Evolutionary conservation across 2,797 vertebrate species (phyloP), one percentile per base, ranked within the genome.

Genomic region (Girardinus metallicus): DNA sequence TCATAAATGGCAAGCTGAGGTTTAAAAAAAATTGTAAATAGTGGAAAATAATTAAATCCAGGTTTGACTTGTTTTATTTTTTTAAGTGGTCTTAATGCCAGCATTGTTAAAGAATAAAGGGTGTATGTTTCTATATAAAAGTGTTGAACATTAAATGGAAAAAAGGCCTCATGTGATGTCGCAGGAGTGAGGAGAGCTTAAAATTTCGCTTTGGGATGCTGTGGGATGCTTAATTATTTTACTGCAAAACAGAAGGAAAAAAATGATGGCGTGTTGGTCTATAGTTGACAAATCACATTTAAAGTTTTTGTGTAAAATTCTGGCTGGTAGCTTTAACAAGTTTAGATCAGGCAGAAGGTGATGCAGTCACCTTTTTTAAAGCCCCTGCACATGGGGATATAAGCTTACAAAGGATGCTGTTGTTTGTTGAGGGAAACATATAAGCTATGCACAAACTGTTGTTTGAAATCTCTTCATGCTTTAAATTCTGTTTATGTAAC

Each of bases 401-500:
- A 4, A 71, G 26, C 41, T 15, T 44, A 44, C 41, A 71, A 71
- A 71, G 68, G 39, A 43, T 77, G 85, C 87, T 83, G 89, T 87
- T 92, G 92, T 93, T 91, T 89, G 66, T 53, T 80, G 21, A 12
- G 77, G 81, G 72, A 15, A 80, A 82, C 83, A 76, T 29, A 43
- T 44, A 44, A 71, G 74, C 76, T 68, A 80, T 78, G 80, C 83
- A 79, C 82, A 78, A 84, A 76, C 81, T 77, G 76, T 85, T 57
- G 79, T 80, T 90, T 88, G 86, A 84, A 83, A 85, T 81, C 83
- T 85, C 77, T 86, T 78, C 74, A 79, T 80, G 81, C 80, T 89
- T 79, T 89, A 89, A 79, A 92, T 90, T 89, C 79, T 83, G 88
- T 89, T 91, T 89, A 85, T 88, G 81, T 78, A 89, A 84, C 85